Conservation (phyloP, 2,113 vertebrate species). For the Phaethon lepturus region DNA sequence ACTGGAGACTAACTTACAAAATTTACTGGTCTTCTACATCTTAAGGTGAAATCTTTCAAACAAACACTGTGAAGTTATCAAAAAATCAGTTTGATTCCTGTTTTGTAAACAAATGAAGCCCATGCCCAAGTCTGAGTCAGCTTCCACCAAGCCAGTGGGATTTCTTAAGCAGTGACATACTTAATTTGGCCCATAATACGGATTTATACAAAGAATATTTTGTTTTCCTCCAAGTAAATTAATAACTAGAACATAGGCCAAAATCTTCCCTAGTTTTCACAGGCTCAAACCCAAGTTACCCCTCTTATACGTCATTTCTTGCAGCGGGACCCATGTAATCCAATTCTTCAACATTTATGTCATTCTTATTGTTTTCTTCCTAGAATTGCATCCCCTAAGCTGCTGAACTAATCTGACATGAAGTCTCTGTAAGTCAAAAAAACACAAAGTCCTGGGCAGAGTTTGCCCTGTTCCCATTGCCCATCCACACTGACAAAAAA, state of each 20-base stretch:
- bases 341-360: conserved; percentile 47
- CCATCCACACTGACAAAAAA: not conserved
- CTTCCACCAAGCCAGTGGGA: conserved; percentile 40
- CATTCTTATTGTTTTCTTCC: conserved; percentile 49
- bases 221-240: conserved; percentile 34
- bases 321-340: conserved; percentile 17
- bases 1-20: not conserved
- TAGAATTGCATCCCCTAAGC: conserved; percentile 25
- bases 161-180: conserved; percentile 27
- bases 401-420: conserved; percentile 38
- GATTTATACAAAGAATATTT: conserved; percentile 53
- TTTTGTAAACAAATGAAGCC: conserved; percentile 17
- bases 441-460: not conserved
- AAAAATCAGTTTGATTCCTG: not conserved
- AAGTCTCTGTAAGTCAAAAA: not conserved
- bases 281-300: conserved; percentile 30
- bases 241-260: conserved; percentile 41
- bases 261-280: conserved; percentile 30
- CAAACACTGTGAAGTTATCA: not conserved
- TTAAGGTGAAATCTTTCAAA: not conserved
- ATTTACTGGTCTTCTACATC: not conserved
- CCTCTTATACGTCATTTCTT: not conserved
- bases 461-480: not conserved
- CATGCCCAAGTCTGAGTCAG: conserved; percentile 30
- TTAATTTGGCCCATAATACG: conserved; percentile 32